Conservation (phyloP, 2,797 vertebrate genomes). For the Choloepus didactylus region DNA sequence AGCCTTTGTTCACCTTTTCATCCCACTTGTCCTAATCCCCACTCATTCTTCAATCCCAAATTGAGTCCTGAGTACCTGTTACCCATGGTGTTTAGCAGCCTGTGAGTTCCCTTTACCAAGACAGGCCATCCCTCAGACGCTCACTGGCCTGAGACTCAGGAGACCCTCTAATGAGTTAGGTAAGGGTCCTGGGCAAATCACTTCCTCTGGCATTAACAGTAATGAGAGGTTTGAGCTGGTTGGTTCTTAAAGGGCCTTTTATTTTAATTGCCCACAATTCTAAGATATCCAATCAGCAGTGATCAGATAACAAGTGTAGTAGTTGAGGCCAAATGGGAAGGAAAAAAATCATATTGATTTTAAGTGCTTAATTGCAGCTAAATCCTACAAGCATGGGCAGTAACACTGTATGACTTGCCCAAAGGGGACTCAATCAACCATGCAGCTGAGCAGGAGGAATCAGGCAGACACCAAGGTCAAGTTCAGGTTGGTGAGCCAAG, state of each 20-base stretch:
- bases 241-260: slow-evolving; percentile 12
- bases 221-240: slow-evolving; percentile 18
- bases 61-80: background rate
- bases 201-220: slow-evolving; percentile 22
- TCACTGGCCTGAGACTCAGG: background rate
- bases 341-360: background rate
- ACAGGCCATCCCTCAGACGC: background rate
- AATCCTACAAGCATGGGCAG: background rate
- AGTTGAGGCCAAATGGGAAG: background rate
- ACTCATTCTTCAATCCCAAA: background rate
- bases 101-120: background rate
- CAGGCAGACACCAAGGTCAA: background rate
- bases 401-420: background rate
- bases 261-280: slow-evolving; percentile 41
- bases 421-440: background rate
- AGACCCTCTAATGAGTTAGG: background rate
- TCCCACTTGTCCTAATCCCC: background rate
- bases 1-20: background rate
- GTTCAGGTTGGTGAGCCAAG: background rate
- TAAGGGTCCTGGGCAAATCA: background rate
- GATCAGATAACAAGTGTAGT: background rate
- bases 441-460: background rate
- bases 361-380: slow-evolving; percentile 40
- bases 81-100: background rate
- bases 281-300: slow-evolving; percentile 39